Evolutionary conservation across 2,113 vertebrate species (phyloP).

Genomic region (Gadus macrocephalus): DNA sequence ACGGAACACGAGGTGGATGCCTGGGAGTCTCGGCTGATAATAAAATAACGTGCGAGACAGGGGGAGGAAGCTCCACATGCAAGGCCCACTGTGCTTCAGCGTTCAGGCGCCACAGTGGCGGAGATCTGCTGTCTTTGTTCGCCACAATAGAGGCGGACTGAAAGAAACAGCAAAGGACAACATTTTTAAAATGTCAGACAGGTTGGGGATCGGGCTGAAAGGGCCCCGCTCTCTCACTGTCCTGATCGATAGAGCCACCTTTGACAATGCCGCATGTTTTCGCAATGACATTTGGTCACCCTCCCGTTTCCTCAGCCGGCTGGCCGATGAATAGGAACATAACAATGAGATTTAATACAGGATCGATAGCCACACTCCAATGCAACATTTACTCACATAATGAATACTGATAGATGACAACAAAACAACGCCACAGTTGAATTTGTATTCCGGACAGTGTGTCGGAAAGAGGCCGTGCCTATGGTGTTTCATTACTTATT

Average conservation of each 20-base stretch:
- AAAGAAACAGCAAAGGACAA: constrained; percentile 54
- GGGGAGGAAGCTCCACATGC: constrained; percentile 2
- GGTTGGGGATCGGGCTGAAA: constrained; percentile 58
- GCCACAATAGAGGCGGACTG: constrained; percentile 56
- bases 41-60: constrained; percentile 46
- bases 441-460: constrained; percentile 59
- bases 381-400: constrained; percentile 64
- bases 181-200: constrained; percentile 68
- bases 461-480: constrained; percentile 45
- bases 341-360: constrained; percentile 67
- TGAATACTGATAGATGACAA: constrained; percentile 65
- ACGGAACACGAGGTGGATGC: background rate
- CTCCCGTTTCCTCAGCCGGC: constrained; percentile 48
- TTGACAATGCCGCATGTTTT: constrained; percentile 66
- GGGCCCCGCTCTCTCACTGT: constrained; percentile 46
- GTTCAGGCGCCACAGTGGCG: constrained; percentile 20
- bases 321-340: constrained; percentile 56
- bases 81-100: background rate
- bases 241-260: constrained; percentile 71
- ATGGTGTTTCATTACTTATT: constrained; percentile 62
- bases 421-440: constrained; percentile 56
- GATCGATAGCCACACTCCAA: constrained; percentile 65
- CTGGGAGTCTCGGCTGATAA: constrained; percentile 40
- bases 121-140: constrained; percentile 45
- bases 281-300: constrained; percentile 69